Evolutionary conservation across 2,888 invertebrate species (phyloP).

Genomic region (Oscheius sp.): DNA sequence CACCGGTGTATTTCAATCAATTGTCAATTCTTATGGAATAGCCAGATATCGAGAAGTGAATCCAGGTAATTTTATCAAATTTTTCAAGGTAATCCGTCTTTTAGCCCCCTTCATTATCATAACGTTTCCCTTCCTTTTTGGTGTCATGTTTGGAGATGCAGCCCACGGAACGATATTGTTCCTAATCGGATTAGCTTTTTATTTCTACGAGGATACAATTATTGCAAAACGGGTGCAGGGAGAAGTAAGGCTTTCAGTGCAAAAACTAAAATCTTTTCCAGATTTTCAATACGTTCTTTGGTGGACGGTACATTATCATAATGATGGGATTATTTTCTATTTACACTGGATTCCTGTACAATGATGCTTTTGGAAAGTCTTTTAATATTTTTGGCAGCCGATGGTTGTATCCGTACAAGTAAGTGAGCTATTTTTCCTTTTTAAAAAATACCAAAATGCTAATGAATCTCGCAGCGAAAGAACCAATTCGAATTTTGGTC

Average conservation of each 20-base stretch:
- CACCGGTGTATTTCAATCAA: conserved; percentile 90
- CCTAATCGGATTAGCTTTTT: conserved; percentile 91
- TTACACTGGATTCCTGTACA: conserved; percentile 69
- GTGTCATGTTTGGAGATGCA: conserved; percentile 97
- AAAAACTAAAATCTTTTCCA: conserved; percentile 2
- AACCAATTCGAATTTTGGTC: not conserved
- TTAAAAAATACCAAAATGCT: no score
- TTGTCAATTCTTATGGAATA: conserved; percentile 96
- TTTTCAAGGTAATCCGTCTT: not conserved
- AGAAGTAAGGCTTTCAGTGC: conserved; percentile 58
- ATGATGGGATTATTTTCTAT: conserved; percentile 70
- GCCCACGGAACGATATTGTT: conserved; percentile 94
- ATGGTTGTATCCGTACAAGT: conserved; percentile 71
- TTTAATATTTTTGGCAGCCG: conserved; percentile 75
- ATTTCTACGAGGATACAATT: conserved; percentile 89
- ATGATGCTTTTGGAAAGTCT: conserved; percentile 70
- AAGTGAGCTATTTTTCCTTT: no score
- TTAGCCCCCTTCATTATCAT: conserved; percentile 93
- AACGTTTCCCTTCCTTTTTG: conserved; percentile 96
- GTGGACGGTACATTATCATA: conserved; percentile 68
- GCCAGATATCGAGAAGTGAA: conserved; percentile 96
- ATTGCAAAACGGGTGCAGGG: conserved; percentile 59
- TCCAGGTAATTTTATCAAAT: conserved; percentile 80
- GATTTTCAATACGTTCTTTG: conserved; percentile 65
- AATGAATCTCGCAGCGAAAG: not conserved